Percentiles rank a stretch among this genome's conserved stretches.
These are phyloP conservation scores for Parotia lawesii DNA, from an alignment of 2,113 vertebrate genomes.

Conservation along the genomic window DNA sequence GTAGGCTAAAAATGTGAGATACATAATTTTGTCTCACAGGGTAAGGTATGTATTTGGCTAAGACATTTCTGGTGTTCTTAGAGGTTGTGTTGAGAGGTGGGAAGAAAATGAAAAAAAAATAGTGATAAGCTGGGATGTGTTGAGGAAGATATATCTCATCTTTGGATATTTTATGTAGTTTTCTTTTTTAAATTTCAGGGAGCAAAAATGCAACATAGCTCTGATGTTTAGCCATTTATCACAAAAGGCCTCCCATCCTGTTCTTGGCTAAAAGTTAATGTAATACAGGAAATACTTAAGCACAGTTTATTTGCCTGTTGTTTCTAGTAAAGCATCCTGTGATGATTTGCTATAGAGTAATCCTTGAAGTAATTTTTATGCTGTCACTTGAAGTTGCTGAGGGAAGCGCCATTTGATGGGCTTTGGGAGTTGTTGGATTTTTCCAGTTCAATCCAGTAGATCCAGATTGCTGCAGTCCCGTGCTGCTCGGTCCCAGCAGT, in stretches of 20 bases:
- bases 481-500: neutral
- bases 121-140: neutral
- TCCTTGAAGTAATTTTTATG: neutral
- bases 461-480: neutral
- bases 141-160: neutral
- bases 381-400: neutral
- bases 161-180: neutral
- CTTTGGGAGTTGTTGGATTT: neutral
- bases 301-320: neutral
- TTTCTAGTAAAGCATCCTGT: neutral
- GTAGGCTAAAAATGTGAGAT: neutral
- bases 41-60: neutral
- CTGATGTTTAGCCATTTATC: neutral
- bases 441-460: neutral
- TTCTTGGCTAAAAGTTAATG: neutral
- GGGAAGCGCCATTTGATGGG: neutral
- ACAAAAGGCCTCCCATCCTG: neutral
- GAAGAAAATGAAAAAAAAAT: neutral
- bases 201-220: neutral
- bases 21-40: neutral
- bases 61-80: neutral
- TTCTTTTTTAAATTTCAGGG: neutral
- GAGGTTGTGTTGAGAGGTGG: neutral
- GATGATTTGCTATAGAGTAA: neutral
- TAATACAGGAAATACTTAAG: neutral